phyloP scores from a whole-genome alignment of 2,888 invertebrate genomes.

The Dione juno region DNA sequence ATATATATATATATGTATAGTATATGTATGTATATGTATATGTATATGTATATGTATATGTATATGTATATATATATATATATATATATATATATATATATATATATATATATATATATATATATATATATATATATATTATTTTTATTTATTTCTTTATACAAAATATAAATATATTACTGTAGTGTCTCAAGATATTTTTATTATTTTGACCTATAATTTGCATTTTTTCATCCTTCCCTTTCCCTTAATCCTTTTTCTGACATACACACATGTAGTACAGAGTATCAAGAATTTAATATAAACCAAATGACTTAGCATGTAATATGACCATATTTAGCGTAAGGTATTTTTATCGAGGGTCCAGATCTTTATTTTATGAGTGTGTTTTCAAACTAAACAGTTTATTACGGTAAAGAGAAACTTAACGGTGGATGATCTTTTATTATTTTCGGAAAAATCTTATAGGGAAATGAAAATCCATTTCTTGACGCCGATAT shows the following conservation, averaged over 20 bases:
- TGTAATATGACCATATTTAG: slow-evolving; percentile 22
- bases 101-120: too few relatives aligned
- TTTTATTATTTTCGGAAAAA: slow-evolving; percentile 40
- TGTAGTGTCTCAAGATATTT: background rate
- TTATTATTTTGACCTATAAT: background rate
- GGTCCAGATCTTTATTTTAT: slow-evolving; percentile 48
- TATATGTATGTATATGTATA: too few relatives aligned
- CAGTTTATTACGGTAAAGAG: slow-evolving; percentile 44
- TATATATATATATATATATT: too few relatives aligned
- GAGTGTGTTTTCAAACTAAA: slow-evolving; percentile 43
- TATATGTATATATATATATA: too few relatives aligned
- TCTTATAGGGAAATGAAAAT: slow-evolving; percentile 32
- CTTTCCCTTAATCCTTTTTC: background rate
- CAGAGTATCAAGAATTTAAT: slow-evolving; percentile 37
- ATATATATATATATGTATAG: too few relatives aligned
- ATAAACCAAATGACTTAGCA: slow-evolving; percentile 31
- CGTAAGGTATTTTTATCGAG: slow-evolving; percentile 43
- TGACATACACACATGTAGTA: background rate
- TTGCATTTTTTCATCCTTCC: background rate
- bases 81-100: too few relatives aligned
- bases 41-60: background rate
- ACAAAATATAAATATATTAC: too few relatives aligned
- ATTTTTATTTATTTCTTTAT: too few relatives aligned
- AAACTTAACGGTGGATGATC: slow-evolving; percentile 33
- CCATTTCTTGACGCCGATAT: slow-evolving; percentile 32